A percentile compares a stretch with the other conserved stretches of the same genome.
Conservation (phyloP, 2,797 vertebrate species). For the Orientallactaga sibirica region DNA sequence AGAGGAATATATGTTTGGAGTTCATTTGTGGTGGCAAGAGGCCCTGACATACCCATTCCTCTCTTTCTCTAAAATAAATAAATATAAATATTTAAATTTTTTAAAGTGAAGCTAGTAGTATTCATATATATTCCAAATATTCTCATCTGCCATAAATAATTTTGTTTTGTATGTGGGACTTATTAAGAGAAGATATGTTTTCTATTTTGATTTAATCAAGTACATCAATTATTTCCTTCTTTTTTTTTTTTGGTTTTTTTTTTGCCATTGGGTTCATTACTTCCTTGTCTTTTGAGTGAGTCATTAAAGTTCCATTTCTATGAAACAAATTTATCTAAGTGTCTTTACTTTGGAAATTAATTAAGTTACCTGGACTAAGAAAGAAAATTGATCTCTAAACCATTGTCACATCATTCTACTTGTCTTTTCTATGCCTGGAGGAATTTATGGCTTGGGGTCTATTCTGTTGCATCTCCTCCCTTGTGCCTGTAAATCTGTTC, state of each 20-base stretch:
- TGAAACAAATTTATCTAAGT: background rate
- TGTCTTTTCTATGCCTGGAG: too few species aligned
- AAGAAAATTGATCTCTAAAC: constrained; percentile 25
- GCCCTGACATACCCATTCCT: too few species aligned
- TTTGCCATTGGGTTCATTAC: background rate
- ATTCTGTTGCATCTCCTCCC: background rate
- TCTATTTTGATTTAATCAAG: background rate
- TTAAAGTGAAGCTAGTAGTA: background rate
- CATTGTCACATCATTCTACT: constrained; percentile 10
- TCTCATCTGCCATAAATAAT: background rate
- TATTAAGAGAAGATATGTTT: background rate
- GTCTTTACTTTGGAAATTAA: constrained; percentile 26
- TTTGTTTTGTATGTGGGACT: background rate
- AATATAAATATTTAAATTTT: too few species aligned
- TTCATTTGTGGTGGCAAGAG: too few species aligned
- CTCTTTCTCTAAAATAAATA: too few species aligned
- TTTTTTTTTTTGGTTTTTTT: background rate
- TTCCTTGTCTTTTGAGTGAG: background rate
- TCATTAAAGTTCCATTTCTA: constrained; percentile 24
- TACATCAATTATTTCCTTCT: background rate
- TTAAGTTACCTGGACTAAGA: constrained; percentile 6
- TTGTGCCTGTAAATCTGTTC: background rate
- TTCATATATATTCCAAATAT: background rate
- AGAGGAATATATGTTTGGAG: too few species aligned
- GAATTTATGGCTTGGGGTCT: background rate